phyloP scores from a whole-genome alignment of 2,797 vertebrate species.

The Nothura maculosa region DNA sequence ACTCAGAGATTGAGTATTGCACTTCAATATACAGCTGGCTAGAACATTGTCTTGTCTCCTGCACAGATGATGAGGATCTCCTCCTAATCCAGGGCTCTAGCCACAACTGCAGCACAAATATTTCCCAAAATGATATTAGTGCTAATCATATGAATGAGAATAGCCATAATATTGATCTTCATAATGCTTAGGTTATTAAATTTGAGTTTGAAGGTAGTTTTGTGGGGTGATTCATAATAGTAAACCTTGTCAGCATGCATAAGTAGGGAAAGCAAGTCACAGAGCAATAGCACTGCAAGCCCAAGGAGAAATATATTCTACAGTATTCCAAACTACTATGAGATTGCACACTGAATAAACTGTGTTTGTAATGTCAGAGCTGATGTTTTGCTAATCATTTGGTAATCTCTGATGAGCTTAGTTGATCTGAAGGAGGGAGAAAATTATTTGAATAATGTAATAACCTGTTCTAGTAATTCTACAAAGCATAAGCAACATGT shows the following conservation, averaged over 20 bases:
- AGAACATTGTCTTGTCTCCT: background rate
- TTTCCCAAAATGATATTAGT: conserved; percentile 55
- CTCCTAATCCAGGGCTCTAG: conserved; percentile 54
- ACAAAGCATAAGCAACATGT: rapidly evolving
- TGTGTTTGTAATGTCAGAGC: background rate
- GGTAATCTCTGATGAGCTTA: background rate
- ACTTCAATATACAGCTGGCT: conserved; percentile 17
- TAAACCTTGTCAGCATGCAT: conserved; percentile 50
- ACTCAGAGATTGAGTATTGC: background rate
- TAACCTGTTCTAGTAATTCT: rapidly evolving
- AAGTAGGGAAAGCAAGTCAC: conserved; percentile 49
- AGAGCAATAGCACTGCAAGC: conserved; percentile 50
- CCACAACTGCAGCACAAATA: conserved; percentile 51
- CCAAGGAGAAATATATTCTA: conserved; percentile 34
- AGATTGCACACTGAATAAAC: background rate
- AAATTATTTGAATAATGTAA: background rate
- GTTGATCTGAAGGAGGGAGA: background rate
- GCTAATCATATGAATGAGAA: conserved; percentile 68
- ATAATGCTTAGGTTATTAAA: conserved; percentile 69
- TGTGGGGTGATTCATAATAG: conserved; percentile 37
- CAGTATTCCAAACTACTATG: conserved; percentile 5
- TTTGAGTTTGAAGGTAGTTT: conserved; percentile 67
- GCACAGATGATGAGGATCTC: background rate
- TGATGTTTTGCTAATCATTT: background rate
- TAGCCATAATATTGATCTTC: conserved; percentile 69